A percentile compares a stretch with the other conserved stretches of the same genome.
phyloP scores from a whole-genome alignment of 1,140 invertebrate genomes.

The Drosophila bipectinata region DNA sequence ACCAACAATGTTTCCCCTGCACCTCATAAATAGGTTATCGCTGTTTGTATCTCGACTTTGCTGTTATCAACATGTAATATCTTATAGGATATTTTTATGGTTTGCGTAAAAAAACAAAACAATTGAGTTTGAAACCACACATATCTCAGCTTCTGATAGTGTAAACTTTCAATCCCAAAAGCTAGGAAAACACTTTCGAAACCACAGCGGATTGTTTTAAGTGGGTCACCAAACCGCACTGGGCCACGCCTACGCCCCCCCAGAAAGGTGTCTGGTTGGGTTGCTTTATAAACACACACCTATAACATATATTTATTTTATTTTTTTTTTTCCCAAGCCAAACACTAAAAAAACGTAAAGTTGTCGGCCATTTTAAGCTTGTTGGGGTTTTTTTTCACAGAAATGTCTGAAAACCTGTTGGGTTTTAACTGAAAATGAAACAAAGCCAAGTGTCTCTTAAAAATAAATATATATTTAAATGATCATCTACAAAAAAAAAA shows the following conservation, averaged over 20 bases:
- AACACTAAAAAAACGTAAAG: constrained; percentile 30
- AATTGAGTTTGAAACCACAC: background rate
- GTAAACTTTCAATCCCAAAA: background rate
- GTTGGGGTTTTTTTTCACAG: no score
- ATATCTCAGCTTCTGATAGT: background rate
- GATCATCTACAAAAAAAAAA: constrained; percentile 24
- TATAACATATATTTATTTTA: background rate
- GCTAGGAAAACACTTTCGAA: constrained; percentile 37
- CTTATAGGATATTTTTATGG: background rate
- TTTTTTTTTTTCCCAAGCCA: background rate
- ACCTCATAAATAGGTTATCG: background rate
- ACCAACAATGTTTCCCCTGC: background rate
- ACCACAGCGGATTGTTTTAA: constrained; percentile 30
- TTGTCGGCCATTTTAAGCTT: constrained; percentile 27
- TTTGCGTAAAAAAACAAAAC: background rate
- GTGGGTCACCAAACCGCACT: constrained; percentile 48
- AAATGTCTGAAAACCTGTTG: constrained; percentile 30
- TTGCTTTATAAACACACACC: background rate
- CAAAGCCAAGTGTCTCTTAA: constrained; percentile 35
- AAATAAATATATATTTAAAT: constrained; percentile 65
- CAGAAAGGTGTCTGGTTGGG: constrained; percentile 32
- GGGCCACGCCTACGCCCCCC: constrained; percentile 34
- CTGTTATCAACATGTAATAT: background rate
- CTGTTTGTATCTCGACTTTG: background rate
- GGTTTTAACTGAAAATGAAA: constrained; percentile 14